Evolutionary conservation across 2,888 invertebrate genomes (phyloP).

Genomic region (Drosophila mercatorum): DNA sequence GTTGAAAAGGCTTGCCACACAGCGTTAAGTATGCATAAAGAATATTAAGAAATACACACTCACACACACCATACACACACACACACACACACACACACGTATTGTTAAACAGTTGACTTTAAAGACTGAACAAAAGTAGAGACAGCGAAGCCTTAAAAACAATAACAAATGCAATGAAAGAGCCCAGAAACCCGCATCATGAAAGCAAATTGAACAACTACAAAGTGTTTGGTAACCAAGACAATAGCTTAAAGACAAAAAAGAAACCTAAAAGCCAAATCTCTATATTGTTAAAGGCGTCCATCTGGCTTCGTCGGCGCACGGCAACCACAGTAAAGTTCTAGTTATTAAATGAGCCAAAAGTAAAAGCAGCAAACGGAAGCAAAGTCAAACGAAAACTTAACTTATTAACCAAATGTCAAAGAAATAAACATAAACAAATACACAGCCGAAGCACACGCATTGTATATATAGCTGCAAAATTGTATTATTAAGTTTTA

Average conservation of each 20-base stretch:
- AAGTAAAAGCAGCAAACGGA: constrained; percentile 17
- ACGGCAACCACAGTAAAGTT: constrained; percentile 21
- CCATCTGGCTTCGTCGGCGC: constrained; percentile 28
- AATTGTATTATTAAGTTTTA: constrained; percentile 50
- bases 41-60: constrained; percentile 53
- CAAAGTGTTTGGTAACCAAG: constrained; percentile 43
- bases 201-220: constrained; percentile 37
- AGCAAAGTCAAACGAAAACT: constrained; percentile 58
- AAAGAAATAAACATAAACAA: constrained; percentile 41
- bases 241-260: constrained; percentile 39
- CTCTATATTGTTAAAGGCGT: constrained; percentile 1
- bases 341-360: constrained; percentile 25
- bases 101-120: constrained; percentile 65
- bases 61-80: constrained; percentile 7
- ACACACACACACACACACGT: constrained; percentile 7
- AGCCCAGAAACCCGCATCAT: constrained; percentile 24
- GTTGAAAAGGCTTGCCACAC: constrained; percentile 72
- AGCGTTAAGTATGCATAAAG: constrained; percentile 59
- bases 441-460: constrained; percentile 42
- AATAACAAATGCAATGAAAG: constrained; percentile 19
- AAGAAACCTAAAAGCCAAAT: neutral
- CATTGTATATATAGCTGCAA: constrained; percentile 55
- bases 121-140: constrained; percentile 71
- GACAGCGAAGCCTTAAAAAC: constrained; percentile 33
- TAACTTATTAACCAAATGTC: constrained; percentile 74